Percentiles rank a stretch among this genome's conserved stretches.
These are phyloP conservation scores for Channa striata DNA, from an alignment of 2,797 vertebrate species.

Conservation along the genomic window DNA sequence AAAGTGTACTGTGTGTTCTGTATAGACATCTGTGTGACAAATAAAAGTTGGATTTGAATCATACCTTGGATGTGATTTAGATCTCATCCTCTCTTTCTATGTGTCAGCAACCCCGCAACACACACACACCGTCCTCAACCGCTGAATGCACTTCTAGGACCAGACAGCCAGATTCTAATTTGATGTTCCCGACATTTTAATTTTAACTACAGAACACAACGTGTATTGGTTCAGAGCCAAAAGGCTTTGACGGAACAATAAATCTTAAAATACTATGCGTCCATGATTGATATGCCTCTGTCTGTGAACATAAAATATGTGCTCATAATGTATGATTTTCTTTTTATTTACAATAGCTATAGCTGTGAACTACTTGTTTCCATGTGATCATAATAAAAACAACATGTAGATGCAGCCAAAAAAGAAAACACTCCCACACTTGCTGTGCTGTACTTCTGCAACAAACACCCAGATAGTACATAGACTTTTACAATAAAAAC, in stretches of 20 bases:
- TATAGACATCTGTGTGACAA: too few species aligned
- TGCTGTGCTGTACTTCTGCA: constrained; percentile 20
- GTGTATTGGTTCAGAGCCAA: not conserved
- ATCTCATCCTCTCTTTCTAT: too few species aligned
- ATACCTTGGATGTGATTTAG: not conserved
- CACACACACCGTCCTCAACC: too few species aligned
- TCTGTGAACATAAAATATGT: not conserved
- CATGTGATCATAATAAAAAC: constrained; percentile 18
- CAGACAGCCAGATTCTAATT: not conserved
- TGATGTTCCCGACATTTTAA: constrained; percentile 11
- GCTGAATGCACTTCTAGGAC: constrained; percentile 10
- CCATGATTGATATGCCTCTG: not conserved
- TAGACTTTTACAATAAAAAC: constrained; percentile 31
- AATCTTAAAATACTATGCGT: not conserved
- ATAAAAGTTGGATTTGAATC: not conserved
- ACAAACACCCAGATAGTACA: constrained; percentile 33
- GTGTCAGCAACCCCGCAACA: constrained; percentile 29
- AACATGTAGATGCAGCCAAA: constrained; percentile 38
- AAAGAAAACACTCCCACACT: constrained; percentile 32
- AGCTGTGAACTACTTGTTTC: not conserved
- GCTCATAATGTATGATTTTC: not conserved
- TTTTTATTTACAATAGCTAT: not conserved
- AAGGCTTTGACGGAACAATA: constrained; percentile 6
- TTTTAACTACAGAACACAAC: not conserved
- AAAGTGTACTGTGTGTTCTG: not conserved